These are phyloP conservation scores for Drosophila miranda DNA, from an alignment of 1,140 invertebrate genomes.

Conservation along the genomic window DNA sequence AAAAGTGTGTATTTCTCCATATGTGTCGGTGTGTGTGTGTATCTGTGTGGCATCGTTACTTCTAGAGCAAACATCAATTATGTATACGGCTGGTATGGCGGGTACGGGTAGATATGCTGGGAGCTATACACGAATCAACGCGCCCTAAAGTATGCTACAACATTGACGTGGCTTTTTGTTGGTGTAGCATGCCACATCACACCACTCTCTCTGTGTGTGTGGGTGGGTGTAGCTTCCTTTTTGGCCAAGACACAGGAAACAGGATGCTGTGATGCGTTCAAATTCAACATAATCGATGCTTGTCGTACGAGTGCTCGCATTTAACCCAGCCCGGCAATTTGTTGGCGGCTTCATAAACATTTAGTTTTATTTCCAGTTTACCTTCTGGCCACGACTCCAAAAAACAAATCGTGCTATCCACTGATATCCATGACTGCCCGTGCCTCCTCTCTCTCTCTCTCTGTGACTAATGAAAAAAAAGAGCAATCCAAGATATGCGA, in stretches of 20 bases:
- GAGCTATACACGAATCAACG: slow-evolving; percentile 66
- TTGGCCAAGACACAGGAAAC: slow-evolving; percentile 57
- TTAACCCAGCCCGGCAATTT: slow-evolving; percentile 77
- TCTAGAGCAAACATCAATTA: slow-evolving; percentile 69
- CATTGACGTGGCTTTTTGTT: slow-evolving; percentile 13
- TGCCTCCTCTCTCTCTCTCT: too few relatives aligned
- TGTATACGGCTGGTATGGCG: slow-evolving; percentile 45
- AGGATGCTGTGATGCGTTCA: slow-evolving; percentile 77
- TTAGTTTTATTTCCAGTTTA: slow-evolving; percentile 75
- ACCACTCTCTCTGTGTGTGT: slow-evolving; percentile 1
- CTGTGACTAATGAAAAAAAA: slow-evolving; percentile 38
- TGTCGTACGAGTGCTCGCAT: slow-evolving; percentile 74
- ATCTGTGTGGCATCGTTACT: slow-evolving; percentile 44
- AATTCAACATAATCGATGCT: slow-evolving; percentile 80
- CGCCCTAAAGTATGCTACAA: slow-evolving; percentile 73
- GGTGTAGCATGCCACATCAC: too few relatives aligned
- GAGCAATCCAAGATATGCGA: slow-evolving; percentile 48
- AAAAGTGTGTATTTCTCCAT: slow-evolving; percentile 6
- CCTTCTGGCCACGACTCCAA: slow-evolving; percentile 28
- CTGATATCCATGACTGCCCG: slow-evolving; percentile 52
- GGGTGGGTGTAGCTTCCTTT: slow-evolving; percentile 45
- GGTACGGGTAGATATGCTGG: slow-evolving; percentile 38
- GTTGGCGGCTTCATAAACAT: slow-evolving; percentile 72
- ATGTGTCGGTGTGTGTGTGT: slow-evolving; percentile 15
- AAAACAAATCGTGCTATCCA: slow-evolving; percentile 49